These are phyloP conservation scores for Myiotriccus ornatus DNA, from an alignment of 2,797 vertebrate species.

Conservation along the genomic window DNA sequence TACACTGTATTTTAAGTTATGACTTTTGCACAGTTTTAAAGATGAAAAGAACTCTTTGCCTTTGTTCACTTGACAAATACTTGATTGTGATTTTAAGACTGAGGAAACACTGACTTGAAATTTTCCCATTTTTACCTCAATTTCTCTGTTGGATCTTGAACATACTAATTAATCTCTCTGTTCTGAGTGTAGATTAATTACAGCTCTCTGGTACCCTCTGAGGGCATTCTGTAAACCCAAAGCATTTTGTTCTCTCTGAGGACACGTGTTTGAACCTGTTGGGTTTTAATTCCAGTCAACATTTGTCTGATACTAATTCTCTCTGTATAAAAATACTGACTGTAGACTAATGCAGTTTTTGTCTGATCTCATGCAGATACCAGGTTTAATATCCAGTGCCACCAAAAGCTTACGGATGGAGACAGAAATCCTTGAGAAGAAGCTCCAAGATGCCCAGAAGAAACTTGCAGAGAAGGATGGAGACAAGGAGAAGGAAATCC, in stretches of 20 bases:
- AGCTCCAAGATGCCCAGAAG: slow-evolving; percentile 63
- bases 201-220: not conserved
- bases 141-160: not conserved
- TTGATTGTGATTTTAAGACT: not conserved
- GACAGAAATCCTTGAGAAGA: slow-evolving; percentile 70
- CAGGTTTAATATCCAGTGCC: slow-evolving; percentile 72
- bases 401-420: slow-evolving; percentile 73
- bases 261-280: not conserved
- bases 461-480: slow-evolving; percentile 70
- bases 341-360: not conserved
- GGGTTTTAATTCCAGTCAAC: not conserved
- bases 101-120: not conserved
- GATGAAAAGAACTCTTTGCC: not conserved
- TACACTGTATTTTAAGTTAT: not conserved
- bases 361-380: slow-evolving; percentile 69
- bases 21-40: not conserved
- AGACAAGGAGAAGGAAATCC: slow-evolving; percentile 74
- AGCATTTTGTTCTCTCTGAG: not conserved
- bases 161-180: not conserved
- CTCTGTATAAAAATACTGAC: not conserved
- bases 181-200: not conserved
- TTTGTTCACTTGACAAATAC: not conserved
- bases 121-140: not conserved
- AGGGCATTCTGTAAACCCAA: not conserved
- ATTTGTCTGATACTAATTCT: not conserved